Percentiles rank a stretch among this genome's conserved stretches.
Conservation (phyloP, 2,113 vertebrate genomes). For the Erythrolamprus reginae region DNA sequence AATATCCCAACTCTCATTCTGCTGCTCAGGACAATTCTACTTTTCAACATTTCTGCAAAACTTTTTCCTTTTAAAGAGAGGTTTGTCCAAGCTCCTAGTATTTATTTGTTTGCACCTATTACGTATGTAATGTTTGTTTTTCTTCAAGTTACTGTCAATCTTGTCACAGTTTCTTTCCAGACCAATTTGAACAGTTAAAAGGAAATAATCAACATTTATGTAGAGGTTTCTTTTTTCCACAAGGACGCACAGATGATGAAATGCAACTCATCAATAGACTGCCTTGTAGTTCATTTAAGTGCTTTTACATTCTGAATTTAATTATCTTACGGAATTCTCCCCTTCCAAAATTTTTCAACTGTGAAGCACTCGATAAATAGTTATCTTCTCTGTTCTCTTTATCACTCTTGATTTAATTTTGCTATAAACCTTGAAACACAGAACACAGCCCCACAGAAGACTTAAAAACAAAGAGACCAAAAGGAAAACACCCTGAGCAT, state of each 20-base stretch:
- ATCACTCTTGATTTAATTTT: neutral
- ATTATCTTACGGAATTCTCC: neutral
- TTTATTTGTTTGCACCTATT: constrained; percentile 30
- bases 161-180: constrained; percentile 51
- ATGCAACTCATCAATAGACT: neutral
- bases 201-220: constrained; percentile 62
- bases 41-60: constrained; percentile 27
- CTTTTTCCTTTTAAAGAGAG: constrained; percentile 21
- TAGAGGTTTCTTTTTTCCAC: constrained; percentile 42
- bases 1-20: neutral
- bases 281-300: neutral
- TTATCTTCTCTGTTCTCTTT: neutral
- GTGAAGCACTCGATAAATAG: neutral
- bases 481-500: neutral
- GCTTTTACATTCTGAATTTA: neutral
- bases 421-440: neutral
- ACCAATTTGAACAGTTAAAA: constrained; percentile 61
- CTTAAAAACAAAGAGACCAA: neutral
- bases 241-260: neutral
- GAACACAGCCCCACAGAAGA: neutral
- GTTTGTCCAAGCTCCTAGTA: constrained; percentile 36
- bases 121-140: constrained; percentile 57
- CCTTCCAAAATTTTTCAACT: neutral
- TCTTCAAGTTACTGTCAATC: constrained; percentile 62
- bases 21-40: constrained; percentile 10